Evolutionary conservation across 2,113 vertebrate genomes (phyloP).

Genomic region (Raja brachyura): DNA sequence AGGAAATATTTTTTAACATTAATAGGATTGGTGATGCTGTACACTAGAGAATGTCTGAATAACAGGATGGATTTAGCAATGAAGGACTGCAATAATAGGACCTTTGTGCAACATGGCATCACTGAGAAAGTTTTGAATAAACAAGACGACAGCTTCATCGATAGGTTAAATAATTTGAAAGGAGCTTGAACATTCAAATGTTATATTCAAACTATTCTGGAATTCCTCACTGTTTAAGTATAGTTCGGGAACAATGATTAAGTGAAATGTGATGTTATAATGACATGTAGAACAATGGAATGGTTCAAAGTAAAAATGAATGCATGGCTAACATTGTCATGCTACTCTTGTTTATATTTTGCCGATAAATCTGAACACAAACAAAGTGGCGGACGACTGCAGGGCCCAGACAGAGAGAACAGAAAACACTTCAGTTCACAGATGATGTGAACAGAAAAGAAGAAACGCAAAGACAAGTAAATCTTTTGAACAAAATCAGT

Average conservation of each 20-base stretch:
- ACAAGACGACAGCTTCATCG: constrained; percentile 19
- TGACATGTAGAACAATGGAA: background rate
- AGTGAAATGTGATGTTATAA: background rate
- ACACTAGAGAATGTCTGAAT: background rate
- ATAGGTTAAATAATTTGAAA: background rate
- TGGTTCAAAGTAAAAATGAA: background rate
- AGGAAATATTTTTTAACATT: background rate
- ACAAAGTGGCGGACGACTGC: background rate
- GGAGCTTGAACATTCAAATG: background rate
- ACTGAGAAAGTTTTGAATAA: constrained; percentile 13
- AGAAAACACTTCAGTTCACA: background rate
- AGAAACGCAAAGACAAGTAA: background rate
- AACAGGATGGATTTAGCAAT: background rate
- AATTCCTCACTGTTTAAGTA: background rate
- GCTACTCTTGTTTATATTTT: background rate
- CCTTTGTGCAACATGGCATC: background rate
- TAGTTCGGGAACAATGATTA: background rate
- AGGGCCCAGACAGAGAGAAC: background rate
- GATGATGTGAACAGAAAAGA: background rate
- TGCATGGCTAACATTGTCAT: background rate
- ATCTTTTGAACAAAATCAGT: background rate
- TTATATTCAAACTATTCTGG: background rate
- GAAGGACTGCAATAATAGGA: background rate
- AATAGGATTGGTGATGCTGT: constrained; percentile 21
- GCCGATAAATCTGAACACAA: background rate